Percentiles rank a stretch among this genome's conserved stretches.
These are phyloP conservation scores for Morus bassanus DNA, from an alignment of 2,797 vertebrate genomes.

Conservation along the genomic window DNA sequence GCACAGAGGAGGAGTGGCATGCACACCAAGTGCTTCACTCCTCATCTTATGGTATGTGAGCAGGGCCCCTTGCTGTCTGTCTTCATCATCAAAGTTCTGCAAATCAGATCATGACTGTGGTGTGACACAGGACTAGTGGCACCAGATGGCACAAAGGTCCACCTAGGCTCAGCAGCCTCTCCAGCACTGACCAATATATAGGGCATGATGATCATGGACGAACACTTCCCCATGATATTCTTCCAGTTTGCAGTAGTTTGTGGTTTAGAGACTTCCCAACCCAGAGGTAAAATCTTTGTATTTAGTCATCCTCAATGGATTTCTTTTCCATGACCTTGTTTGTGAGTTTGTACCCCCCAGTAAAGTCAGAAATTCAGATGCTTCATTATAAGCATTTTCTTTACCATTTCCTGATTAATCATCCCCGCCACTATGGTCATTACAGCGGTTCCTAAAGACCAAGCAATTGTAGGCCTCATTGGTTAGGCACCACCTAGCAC, in stretches of 20 bases:
- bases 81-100: not conserved
- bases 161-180: not conserved
- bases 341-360: not conserved
- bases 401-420: slow-evolving; percentile 61
- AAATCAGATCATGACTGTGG: not conserved
- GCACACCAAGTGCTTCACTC: not conserved
- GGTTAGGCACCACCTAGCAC: not conserved
- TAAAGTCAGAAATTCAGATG: not conserved
- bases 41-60: not conserved
- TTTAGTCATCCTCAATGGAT: not conserved
- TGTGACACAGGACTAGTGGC: not conserved
- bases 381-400: slow-evolving; percentile 30
- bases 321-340: slow-evolving; percentile 27
- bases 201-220: not conserved
- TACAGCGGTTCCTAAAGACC: not conserved
- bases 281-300: not conserved
- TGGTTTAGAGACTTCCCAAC: not conserved
- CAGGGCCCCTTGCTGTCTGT: not conserved
- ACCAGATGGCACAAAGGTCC: not conserved
- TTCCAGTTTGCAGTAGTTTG: not conserved
- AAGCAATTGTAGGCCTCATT: slow-evolving; percentile 4
- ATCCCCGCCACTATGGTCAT: not conserved
- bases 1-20: not conserved
- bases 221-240: not conserved
- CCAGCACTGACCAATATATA: not conserved